phyloP scores from a whole-genome alignment of 1,140 invertebrate genomes.

The Pteromalus puparum region DNA sequence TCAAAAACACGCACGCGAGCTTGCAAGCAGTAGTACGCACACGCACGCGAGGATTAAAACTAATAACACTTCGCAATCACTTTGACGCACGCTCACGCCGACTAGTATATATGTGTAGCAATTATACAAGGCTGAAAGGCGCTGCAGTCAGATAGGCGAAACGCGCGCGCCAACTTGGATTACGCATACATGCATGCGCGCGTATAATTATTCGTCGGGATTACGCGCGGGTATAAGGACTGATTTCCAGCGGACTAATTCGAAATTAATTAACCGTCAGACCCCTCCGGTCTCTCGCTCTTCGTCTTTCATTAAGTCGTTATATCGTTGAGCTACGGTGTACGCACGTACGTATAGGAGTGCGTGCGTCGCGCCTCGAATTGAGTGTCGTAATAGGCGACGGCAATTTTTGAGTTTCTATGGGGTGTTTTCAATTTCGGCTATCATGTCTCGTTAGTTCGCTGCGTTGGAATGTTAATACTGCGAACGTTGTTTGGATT shows the following conservation, averaged over 20 bases:
- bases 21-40: not conserved
- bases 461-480: no score
- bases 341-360: not conserved
- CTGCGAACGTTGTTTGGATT: no score
- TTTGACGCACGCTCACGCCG: slow-evolving; percentile 23
- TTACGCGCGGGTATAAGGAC: slow-evolving; percentile 1
- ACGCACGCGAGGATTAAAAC: slow-evolving; percentile 20
- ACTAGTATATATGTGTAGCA: not conserved
- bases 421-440: no score
- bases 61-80: slow-evolving; percentile 36
- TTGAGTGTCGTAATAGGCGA: not conserved
- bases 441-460: no score
- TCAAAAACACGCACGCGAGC: not conserved
- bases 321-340: not conserved
- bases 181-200: not conserved
- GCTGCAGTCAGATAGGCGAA: not conserved
- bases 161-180: slow-evolving; percentile 16
- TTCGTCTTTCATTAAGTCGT: not conserved
- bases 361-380: no score
- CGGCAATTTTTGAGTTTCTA: not conserved
- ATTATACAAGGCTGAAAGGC: slow-evolving; percentile 1
- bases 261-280: not conserved
- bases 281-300: not conserved
- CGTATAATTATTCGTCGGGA: slow-evolving; percentile 7
- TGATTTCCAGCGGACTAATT: slow-evolving; percentile 17